phyloP scores from a whole-genome alignment of 2,113 vertebrate genomes.

The Syngnathoides biaculeatus region DNA sequence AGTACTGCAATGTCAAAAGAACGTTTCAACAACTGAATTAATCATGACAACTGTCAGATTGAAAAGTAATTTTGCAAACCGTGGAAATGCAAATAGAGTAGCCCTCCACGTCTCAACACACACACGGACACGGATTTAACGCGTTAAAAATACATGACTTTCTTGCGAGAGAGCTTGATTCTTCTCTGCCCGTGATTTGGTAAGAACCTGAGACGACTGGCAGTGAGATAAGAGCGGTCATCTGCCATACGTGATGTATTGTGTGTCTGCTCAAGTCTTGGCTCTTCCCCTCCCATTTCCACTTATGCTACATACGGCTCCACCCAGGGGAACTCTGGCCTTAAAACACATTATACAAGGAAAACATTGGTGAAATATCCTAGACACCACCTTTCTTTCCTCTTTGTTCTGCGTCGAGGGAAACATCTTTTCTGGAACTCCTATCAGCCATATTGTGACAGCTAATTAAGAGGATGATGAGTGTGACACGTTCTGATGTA shows the following conservation, averaged over 20 bases:
- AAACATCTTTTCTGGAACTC: conserved; percentile 60
- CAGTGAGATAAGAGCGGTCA: conserved; percentile 31
- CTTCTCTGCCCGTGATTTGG: neutral
- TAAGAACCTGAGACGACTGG: conserved; percentile 16
- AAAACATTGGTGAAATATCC: conserved; percentile 52
- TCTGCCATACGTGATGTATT: conserved; percentile 52
- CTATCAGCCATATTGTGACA: conserved; percentile 69
- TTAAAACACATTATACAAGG: conserved; percentile 47
- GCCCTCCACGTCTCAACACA: neutral
- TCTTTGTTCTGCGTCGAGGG: conserved; percentile 47
- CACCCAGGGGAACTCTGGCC: conserved; percentile 37
- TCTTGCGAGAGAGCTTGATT: neutral
- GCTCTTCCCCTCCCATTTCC: conserved; percentile 47
- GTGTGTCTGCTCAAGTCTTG: conserved; percentile 37
- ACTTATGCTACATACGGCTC: conserved; percentile 32
- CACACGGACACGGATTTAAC: neutral
- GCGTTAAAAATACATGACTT: neutral
- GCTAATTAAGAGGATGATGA: conserved; percentile 72
- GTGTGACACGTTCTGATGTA: conserved; percentile 60
- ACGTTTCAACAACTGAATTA: too few relatives aligned
- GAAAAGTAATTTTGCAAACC: neutral
- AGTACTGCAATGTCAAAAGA: neutral
- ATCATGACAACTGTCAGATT: neutral
- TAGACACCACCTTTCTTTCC: conserved; percentile 46
- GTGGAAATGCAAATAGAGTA: neutral